Conservation (phyloP, 1,140 invertebrate genomes). For the Brachionus rotundiformis region DNA sequence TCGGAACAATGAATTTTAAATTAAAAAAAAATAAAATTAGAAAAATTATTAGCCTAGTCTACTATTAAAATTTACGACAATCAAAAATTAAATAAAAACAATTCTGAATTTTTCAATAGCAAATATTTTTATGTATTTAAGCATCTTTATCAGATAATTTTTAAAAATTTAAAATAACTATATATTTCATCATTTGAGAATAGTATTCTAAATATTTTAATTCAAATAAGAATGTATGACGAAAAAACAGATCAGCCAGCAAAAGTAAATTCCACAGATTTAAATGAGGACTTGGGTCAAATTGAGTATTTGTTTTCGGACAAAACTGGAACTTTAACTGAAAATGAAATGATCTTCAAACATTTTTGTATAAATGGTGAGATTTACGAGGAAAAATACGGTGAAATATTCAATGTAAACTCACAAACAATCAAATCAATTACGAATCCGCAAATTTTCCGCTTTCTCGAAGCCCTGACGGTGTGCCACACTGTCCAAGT, state of each 20-base stretch:
- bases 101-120: too few relatives aligned
- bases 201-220: too few relatives aligned
- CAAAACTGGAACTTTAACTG: conserved; percentile 75
- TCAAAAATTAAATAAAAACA: too few relatives aligned
- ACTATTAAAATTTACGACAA: too few relatives aligned
- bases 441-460: not conserved
- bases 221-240: conserved; percentile 49
- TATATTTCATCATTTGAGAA: too few relatives aligned
- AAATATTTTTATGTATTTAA: too few relatives aligned
- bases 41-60: too few relatives aligned
- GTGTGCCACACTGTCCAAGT: conserved; percentile 47
- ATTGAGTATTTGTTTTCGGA: conserved; percentile 94
- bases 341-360: conserved; percentile 73
- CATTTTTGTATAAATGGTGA: conserved; percentile 68
- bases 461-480: conserved; percentile 33
- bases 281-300: conserved; percentile 74
- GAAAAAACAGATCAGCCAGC: conserved; percentile 56
- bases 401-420: not conserved
- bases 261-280: conserved; percentile 71
- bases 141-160: too few relatives aligned
- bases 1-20: too few relatives aligned
- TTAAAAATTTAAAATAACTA: too few relatives aligned
- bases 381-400: conserved; percentile 55
- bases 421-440: not conserved
- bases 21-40: too few relatives aligned